phyloP scores from a whole-genome alignment of 2,797 vertebrate species.

The Limnodromus scolopaceus region DNA sequence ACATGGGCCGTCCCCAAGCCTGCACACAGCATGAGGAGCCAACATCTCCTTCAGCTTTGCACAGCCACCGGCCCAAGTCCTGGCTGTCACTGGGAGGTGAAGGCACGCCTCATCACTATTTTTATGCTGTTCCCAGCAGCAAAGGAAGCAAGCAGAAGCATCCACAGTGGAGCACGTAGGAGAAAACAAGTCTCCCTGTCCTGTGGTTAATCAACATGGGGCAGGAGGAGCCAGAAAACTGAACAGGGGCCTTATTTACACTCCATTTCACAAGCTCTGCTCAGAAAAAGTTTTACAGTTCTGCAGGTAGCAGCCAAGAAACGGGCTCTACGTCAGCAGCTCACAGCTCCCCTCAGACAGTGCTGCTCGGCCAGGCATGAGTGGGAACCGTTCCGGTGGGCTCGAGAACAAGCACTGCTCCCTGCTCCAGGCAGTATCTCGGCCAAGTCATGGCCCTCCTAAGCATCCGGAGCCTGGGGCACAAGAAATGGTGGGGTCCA shows the following conservation, averaged over 20 bases:
- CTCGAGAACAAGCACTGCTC: accelerated
- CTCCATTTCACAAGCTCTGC: not conserved
- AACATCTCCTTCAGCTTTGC: not conserved
- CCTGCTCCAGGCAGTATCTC: not conserved
- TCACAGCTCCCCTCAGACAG: not conserved
- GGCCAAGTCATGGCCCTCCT: not conserved
- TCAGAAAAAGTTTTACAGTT: not conserved
- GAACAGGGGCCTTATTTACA: not conserved
- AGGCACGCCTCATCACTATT: not conserved
- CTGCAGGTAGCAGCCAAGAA: not conserved
- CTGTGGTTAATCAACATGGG: not conserved
- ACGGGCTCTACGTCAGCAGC: not conserved
- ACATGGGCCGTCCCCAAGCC: accelerated
- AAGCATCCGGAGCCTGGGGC: not conserved
- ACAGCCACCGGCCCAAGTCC: not conserved
- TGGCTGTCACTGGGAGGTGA: not conserved
- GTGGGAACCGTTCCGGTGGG: accelerated
- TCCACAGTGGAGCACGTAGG: not conserved
- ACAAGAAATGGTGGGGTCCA: not conserved
- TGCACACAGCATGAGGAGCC: accelerated
- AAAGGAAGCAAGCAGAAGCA: not conserved
- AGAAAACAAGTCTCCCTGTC: not conserved
- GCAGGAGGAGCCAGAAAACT: not conserved
- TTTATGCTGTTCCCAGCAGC: not conserved
- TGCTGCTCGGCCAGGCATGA: not conserved